Conservation (phyloP, 2,797 vertebrate genomes). For the Pseudomugil tenellus region DNA sequence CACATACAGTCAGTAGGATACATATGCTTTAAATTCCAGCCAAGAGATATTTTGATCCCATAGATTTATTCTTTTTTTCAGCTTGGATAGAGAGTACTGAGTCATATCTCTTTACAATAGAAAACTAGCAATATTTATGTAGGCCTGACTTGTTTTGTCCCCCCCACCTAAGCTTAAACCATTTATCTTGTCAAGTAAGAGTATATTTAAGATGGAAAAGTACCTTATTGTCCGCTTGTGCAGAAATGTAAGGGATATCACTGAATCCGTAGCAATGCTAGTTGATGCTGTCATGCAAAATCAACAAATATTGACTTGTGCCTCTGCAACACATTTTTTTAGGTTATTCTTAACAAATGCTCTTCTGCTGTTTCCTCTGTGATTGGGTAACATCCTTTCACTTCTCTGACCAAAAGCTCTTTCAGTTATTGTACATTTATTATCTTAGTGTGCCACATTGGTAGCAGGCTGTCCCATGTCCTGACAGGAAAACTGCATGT, state of each 20-base stretch:
- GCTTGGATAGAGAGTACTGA: slow-evolving; percentile 24
- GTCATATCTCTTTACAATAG: slow-evolving; percentile 29
- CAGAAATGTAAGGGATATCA: no score
- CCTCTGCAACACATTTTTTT: slow-evolving; percentile 3
- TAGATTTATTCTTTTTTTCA: slow-evolving; percentile 27
- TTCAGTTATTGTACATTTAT: slow-evolving; percentile 18
- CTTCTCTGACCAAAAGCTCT: slow-evolving; percentile 45
- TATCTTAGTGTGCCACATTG: background rate
- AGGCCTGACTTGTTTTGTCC: background rate
- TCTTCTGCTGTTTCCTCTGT: slow-evolving; percentile 66
- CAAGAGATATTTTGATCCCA: slow-evolving; percentile 17
- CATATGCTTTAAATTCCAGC: slow-evolving; percentile 43
- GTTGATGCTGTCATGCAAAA: background rate
- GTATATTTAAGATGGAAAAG: no score
- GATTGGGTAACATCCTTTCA: slow-evolving; percentile 68
- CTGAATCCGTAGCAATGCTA: no score
- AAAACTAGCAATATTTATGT: slow-evolving; percentile 17
- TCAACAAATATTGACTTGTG: background rate
- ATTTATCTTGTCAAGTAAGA: slow-evolving; percentile 10
- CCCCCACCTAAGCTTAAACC: slow-evolving; percentile 10
- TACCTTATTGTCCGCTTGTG: no score
- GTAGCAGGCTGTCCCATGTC: background rate
- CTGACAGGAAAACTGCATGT: background rate
- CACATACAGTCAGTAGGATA: slow-evolving; percentile 41
- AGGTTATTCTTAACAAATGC: slow-evolving; percentile 32